A percentile compares a stretch with the other conserved stretches of the same genome.
Conservation (phyloP, 1,140 invertebrate species). For the Trachymyrmex septentrionalis region DNA sequence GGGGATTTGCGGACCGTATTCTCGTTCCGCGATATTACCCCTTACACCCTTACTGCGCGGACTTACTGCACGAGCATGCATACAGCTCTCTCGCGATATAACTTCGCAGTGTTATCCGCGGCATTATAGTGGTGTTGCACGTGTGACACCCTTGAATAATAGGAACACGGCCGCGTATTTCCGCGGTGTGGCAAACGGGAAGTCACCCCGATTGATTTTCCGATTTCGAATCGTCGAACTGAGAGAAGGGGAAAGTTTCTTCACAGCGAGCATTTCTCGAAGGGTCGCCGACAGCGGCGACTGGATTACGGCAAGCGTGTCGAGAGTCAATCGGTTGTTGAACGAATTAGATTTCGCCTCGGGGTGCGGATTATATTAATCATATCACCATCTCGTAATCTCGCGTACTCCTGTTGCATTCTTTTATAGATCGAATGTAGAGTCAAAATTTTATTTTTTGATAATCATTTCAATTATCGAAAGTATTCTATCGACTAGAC, state of each 20-base stretch:
- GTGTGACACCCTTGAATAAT: constrained; percentile 57
- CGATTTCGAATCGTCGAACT: constrained; percentile 21
- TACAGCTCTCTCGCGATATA: constrained; percentile 16
- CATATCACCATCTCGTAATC: constrained; percentile 59
- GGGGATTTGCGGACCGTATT: constrained; percentile 74
- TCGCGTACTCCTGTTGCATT: background rate
- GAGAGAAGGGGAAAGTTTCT: constrained; percentile 3
- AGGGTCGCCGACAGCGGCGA: constrained; percentile 11
- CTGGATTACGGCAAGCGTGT: constrained; percentile 37
- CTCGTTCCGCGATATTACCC: constrained; percentile 75
- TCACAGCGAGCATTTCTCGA: constrained; percentile 27
- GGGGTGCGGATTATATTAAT: constrained; percentile 60
- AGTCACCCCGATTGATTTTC: constrained; percentile 55
- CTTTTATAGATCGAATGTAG: background rate
- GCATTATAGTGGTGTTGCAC: constrained; percentile 63
- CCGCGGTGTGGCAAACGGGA: background rate
- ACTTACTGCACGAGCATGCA: constrained; percentile 59
- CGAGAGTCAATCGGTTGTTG: constrained; percentile 42
- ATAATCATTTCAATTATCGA: background rate
- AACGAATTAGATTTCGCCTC: constrained; percentile 57
- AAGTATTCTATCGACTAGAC: background rate
- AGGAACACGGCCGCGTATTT: constrained; percentile 18
- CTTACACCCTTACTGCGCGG: constrained; percentile 55
- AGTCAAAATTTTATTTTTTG: background rate
- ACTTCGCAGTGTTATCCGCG: constrained; percentile 39